Conservation (phyloP, 2,113 vertebrate species). For the Bos javanicus region DNA sequence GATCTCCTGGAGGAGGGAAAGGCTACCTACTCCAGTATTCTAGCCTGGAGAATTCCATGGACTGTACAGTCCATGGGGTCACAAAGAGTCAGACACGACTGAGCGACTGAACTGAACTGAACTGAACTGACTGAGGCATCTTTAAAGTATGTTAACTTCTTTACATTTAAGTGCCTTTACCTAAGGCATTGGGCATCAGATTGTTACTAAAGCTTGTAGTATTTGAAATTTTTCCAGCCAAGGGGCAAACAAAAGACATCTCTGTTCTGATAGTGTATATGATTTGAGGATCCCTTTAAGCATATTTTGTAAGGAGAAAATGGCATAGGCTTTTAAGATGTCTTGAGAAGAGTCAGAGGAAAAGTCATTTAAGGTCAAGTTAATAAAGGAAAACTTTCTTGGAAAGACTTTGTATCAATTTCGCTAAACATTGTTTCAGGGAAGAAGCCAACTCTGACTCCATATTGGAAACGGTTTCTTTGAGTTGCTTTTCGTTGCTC, state of each 20-base stretch:
- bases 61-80: too few species aligned
- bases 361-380: background rate
- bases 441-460: background rate
- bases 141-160: background rate
- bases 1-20: too few species aligned
- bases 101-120: too few species aligned
- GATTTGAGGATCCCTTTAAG: background rate
- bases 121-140: background rate
- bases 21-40: too few species aligned
- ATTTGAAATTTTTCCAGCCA: background rate
- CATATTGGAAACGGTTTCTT: background rate
- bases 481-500: background rate
- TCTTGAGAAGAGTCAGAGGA: background rate
- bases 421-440: background rate
- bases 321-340: background rate
- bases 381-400: background rate
- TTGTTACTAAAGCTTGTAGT: background rate
- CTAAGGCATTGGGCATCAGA: background rate
- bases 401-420: background rate
- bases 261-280: background rate
- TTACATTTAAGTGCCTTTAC: background rate
- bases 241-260: background rate
- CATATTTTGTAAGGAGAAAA: background rate
- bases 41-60: too few species aligned
- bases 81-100: rapidly evolving